Base-by-base conservation (phyloP, 2,888 invertebrate species). In the Noctua fimbriata region DNA sequence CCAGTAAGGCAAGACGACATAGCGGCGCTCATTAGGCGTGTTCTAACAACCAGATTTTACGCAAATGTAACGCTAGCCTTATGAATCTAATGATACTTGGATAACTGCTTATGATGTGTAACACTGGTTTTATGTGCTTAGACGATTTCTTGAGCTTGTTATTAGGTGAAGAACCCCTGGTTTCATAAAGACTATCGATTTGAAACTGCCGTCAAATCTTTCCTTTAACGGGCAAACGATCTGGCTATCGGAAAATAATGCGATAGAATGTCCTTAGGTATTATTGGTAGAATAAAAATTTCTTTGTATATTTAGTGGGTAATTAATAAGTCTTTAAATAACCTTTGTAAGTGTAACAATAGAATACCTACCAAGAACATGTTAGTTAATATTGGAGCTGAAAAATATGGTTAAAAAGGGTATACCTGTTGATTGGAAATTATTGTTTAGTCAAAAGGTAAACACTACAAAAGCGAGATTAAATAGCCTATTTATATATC, bases 11-110 rank as follows among this genome's bases (percentile, higher is more conserved):
- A 78, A 78, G 47, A 76, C 86, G 1, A 58, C 81, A 75, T 81
- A 44, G 73, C 58, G 9, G 5, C 14, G 69, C 58, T 52, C 63
- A 73, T 82, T 84, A 85, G 71, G 65, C 60, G 18, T 9, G 72
- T 32, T 67, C 58, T 44, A 79, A 81, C 67, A 81, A 84, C 85
- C 49, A 84, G 76, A 85, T 76, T 84, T 70, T 58, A 76, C 67
- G 70, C 69, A 63, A 80, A 80, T 76, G 63, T 71, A 55, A 78
- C 67, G 10, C 21, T 67, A n/a, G 24, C n/a, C 28, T 79, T 44
- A 76, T 76, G 21, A 65, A 44, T 66, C n/a, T 79, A 76, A 71
- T 73, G 70, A 73, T 76, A 67, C 70, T 63, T 12, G 81, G 47
- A 70, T 75, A 69, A 72, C 75, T 47, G 75, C 65, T 78, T 28